A percentile compares a stretch with the other conserved stretches of the same genome.
phyloP scores from a whole-genome alignment of 2,797 vertebrate species.

The Gymnoscopelus microlampas region DNA sequence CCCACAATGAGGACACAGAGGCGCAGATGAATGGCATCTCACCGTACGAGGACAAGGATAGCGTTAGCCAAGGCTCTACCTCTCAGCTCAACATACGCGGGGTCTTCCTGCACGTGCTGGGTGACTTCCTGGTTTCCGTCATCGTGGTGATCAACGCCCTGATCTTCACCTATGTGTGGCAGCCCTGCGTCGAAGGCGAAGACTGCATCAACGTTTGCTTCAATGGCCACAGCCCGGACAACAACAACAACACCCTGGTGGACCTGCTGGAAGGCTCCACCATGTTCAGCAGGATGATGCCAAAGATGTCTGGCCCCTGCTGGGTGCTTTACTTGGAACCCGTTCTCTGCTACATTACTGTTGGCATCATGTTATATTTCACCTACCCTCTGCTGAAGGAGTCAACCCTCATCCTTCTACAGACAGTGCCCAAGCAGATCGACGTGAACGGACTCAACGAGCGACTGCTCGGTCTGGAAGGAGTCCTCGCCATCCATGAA shows the following conservation, averaged over 20 bases:
- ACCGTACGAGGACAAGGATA: conserved; percentile 72
- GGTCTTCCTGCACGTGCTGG: conserved; percentile 96
- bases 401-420: conserved; percentile 96
- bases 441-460: conserved; percentile 91
- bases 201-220: conserved; percentile 87
- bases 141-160: conserved; percentile 94
- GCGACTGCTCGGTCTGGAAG: conserved; percentile 88
- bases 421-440: conserved; percentile 98
- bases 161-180: conserved; percentile 91
- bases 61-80: conserved; percentile 66
- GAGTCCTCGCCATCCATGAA: conserved; percentile 95
- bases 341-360: conserved; percentile 93
- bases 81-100: conserved; percentile 96
- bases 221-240: conserved; percentile 77
- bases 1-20: conserved; percentile 76
- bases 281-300: no score
- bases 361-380: conserved; percentile 94
- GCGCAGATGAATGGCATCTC: conserved; percentile 88
- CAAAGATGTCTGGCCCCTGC: conserved; percentile 85
- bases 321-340: conserved; percentile 98
- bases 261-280: conserved; percentile 47
- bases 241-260: conserved; percentile 79
- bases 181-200: conserved; percentile 79
- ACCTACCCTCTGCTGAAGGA: conserved; percentile 97
- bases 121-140: conserved; percentile 97